Evolutionary conservation across 2,797 vertebrate species (phyloP).

Genomic region (Coregonus sp.): DNA sequence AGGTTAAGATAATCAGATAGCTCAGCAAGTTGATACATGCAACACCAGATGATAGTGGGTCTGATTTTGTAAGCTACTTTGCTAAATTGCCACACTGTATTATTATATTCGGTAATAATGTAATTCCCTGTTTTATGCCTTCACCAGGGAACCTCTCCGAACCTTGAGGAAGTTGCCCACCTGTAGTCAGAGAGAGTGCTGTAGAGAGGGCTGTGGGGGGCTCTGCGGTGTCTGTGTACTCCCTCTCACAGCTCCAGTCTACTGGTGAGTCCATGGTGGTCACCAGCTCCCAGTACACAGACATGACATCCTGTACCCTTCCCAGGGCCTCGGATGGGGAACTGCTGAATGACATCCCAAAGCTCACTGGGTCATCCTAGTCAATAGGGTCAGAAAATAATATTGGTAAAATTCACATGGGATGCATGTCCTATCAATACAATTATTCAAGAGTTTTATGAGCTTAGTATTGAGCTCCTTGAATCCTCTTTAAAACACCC

Average conservation of each 20-base stretch:
- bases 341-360: conserved; percentile 67
- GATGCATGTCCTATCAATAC: background rate
- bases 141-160: background rate
- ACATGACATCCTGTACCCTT: conserved; percentile 68
- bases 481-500: background rate
- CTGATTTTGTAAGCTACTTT: background rate
- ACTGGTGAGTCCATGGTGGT: conserved; percentile 61
- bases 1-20: background rate
- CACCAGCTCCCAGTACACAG: conserved; percentile 75
- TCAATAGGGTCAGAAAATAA: conserved; percentile 17
- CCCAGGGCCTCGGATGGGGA: conserved; percentile 72
- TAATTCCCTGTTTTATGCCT: background rate
- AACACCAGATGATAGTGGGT: background rate
- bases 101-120: background rate
- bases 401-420: background rate
- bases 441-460: background rate
- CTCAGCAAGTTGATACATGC: background rate
- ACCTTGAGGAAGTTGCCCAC: conserved; percentile 36
- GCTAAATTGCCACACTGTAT: background rate
- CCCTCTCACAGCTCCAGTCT: conserved; percentile 76
- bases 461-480: background rate
- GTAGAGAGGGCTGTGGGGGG: conserved; percentile 53
- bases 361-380: conserved; percentile 75
- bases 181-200: conserved; percentile 42
- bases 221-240: conserved; percentile 64